Evolutionary conservation across 2,888 invertebrate species (phyloP), one percentile per base, ranked within the genome.

Genomic region (Eugnorisma glareosa): DNA sequence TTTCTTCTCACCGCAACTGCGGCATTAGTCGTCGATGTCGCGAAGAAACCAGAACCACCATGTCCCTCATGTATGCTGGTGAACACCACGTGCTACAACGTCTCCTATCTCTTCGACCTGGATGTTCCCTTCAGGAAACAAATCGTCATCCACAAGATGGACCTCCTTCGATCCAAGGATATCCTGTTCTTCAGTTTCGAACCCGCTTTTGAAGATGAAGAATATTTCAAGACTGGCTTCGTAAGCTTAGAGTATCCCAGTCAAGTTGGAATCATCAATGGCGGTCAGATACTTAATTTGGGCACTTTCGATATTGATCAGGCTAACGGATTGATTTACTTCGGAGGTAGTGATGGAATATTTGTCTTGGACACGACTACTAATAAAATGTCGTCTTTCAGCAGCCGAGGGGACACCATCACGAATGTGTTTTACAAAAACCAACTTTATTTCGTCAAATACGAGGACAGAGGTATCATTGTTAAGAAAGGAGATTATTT

Each of bases 291-390:
- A 10, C 90, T 94, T 67, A 96, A 96, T 80, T 95, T 96, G 35
- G 94, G 94, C 0, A 92, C 94, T 2, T 96, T 96, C 54, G 95
- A 94, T 79, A 91, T 96, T 3, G 95, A 96, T 77, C 96, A 96
- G 83, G 91, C 91, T 1, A 95, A 94, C 37, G 90, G 89, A 0
- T 73, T 92, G 2, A 88, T 96, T 31, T 96, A 96, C 67, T 87
- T 96, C 28, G 96, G 96, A 1, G 96, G 96, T 0, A 92, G 92
- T 54, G 93, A 95, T 73, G 96, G 96, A 0, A 92, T 96, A 21
- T 95, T 92, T 35, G 88, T 91, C 4, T 81, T 95, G 51, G 93
- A 94, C 35, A 90, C 90, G 0, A 91, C 88, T 18, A 45, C 83
- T 0, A 92, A 92, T 18, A 92, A 89, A 43, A 84, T 95, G 2